Evolutionary conservation across 2,888 invertebrate species (phyloP), one percentile per base, ranked within the genome.

Genomic region (Andrena chrysosceles): DNA sequence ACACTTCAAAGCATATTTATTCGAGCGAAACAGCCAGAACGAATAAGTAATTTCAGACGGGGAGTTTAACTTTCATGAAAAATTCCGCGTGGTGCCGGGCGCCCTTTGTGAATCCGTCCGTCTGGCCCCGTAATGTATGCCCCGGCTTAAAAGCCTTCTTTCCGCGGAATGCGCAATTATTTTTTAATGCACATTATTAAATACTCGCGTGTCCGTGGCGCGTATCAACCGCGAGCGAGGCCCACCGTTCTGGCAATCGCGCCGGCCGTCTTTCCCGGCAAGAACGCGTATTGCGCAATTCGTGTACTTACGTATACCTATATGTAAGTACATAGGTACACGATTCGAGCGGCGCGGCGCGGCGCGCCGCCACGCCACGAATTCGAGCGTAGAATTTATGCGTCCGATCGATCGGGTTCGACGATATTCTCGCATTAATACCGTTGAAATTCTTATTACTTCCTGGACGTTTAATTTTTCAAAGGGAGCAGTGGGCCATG

Each of bases 61-160:
- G 68, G 48, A 74, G 80, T 83, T 89, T 84, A 90, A 90, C 85
- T 89, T 88, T 87, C 80, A 78, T 87, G 82, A 88, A 86, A 89
- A 89, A 87, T 88, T 86, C 86, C 78, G 63, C 54, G 76, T 33
- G 80, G 71, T 71, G 72, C 23, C 62, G 77, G 60, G 79, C 80
- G 42, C 16, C 42, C 85, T 85, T 88, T 90, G 87, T 90, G 87
- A 75, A 73, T 87, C 76, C 73, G 74, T 76, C 69, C 62, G 79
- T 35, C 62, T 35, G 59, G 48, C 29, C 85, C 82, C 83, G 81
- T 89, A 90, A 89, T 88, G 76, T 86, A 87, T 80, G 83, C 68
- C 78, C 76, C 82, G 81, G 84, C 85, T 86, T 89, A 87, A 89
- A 89, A 89, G 89, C 88, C 83, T 79, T 63, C 84, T 82, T 85